Percentiles rank a stretch among this genome's conserved stretches.
Evolutionary conservation across 2,888 invertebrate species (phyloP).

Genomic region (Parnassius orleans): DNA sequence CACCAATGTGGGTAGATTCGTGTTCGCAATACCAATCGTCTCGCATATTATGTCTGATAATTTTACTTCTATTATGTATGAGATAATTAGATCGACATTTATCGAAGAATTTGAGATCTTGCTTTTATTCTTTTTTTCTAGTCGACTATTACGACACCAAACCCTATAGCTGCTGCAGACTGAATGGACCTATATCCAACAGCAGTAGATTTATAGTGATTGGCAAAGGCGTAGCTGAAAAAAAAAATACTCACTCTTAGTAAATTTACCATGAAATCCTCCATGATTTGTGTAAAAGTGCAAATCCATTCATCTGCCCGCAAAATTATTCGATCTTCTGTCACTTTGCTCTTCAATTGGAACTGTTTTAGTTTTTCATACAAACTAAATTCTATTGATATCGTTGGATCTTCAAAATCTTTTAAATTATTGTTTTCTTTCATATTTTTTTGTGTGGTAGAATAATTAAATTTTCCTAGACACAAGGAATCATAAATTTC

Average conservation of each 20-base stretch:
- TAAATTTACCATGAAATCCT: slow-evolving; percentile 45
- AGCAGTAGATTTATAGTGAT: neutral
- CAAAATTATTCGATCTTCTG: slow-evolving; percentile 37
- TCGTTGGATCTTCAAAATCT: neutral
- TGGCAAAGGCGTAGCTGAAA: too few relatives aligned
- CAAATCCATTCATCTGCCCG: slow-evolving; percentile 54
- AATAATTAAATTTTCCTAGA: neutral
- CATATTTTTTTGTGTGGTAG: neutral
- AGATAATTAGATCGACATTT: too few relatives aligned
- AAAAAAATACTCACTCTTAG: slow-evolving; percentile 41
- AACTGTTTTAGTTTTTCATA: slow-evolving; percentile 33
- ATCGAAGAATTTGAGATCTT: too few relatives aligned
- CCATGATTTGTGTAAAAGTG: slow-evolving; percentile 54
- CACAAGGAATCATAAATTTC: too few relatives aligned
- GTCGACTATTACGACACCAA: too few relatives aligned
- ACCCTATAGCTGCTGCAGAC: too few relatives aligned
- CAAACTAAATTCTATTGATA: slow-evolving; percentile 2
- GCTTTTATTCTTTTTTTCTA: too few relatives aligned
- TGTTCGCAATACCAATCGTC: too few relatives aligned
- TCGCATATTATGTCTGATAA: too few relatives aligned
- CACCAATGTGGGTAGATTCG: too few relatives aligned
- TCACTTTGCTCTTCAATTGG: slow-evolving; percentile 34
- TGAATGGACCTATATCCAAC: neutral
- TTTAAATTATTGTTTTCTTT: neutral
- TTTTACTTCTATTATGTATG: too few relatives aligned